A percentile compares a stretch with the other conserved stretches of the same genome.
Conservation (phyloP, 2,797 vertebrate species). For the Danionella dracula region DNA sequence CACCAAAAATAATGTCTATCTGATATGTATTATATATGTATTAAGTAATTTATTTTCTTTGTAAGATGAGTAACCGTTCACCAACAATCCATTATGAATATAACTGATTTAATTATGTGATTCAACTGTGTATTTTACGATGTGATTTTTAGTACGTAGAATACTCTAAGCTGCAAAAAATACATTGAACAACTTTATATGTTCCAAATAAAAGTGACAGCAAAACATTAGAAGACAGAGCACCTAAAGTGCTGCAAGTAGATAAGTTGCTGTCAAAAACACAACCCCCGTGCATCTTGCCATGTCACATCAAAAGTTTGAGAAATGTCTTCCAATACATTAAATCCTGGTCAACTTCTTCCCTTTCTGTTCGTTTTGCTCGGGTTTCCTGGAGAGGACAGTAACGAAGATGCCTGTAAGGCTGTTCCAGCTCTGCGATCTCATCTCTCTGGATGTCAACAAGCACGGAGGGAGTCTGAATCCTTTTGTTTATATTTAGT, state of each 20-base stretch:
- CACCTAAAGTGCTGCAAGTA: background rate
- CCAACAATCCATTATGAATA: too few species aligned
- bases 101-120: too few species aligned
- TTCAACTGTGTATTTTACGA: too few species aligned
- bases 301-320: background rate
- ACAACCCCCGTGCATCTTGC: background rate
- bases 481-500: constrained; percentile 39
- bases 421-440: constrained; percentile 7
- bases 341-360: background rate
- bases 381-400: constrained; percentile 12
- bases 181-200: too few species aligned
- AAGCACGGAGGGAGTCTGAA: constrained; percentile 24
- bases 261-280: background rate
- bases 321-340: background rate
- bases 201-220: too few species aligned
- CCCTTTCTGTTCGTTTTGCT: background rate
- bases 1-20: too few species aligned
- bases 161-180: too few species aligned
- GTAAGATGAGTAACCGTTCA: too few species aligned
- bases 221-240: background rate
- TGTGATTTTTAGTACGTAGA: too few species aligned
- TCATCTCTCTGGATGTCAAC: constrained; percentile 32
- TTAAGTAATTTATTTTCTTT: too few species aligned
- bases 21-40: too few species aligned
- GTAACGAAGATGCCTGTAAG: background rate